phyloP scores from a whole-genome alignment of 2,797 vertebrate species.

The Phaenicophaeus curvirostris region DNA sequence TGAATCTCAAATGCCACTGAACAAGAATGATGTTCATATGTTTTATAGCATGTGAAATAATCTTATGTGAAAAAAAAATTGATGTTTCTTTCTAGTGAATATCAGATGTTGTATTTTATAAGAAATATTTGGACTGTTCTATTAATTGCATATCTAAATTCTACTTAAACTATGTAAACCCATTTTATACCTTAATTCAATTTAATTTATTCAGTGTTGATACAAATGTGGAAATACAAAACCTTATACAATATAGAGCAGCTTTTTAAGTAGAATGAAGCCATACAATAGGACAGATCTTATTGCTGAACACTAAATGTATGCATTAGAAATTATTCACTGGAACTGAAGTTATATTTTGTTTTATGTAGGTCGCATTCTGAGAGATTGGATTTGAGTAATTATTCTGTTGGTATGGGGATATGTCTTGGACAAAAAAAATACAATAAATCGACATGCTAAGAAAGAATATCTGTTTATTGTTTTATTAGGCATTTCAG shows the following conservation, averaged over 20 bases:
- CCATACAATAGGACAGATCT: neutral
- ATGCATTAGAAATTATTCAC: neutral
- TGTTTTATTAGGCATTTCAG: neutral
- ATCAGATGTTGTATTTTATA: neutral
- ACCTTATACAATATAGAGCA: neutral
- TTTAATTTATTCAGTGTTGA: neutral
- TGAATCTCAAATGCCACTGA: neutral
- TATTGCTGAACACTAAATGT: neutral
- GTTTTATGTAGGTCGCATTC: neutral
- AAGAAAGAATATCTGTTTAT: neutral
- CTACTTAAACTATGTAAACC: neutral
- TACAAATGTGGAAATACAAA: neutral
- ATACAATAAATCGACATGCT: neutral
- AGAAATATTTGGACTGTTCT: neutral
- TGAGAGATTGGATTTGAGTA: neutral
- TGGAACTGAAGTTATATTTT: neutral
- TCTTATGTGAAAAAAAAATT: neutral
- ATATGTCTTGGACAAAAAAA: neutral
- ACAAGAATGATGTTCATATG: neutral
- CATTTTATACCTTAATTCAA: neutral
- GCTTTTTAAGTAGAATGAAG: neutral
- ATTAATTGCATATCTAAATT: neutral
- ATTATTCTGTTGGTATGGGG: neutral
- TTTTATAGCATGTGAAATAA: neutral
- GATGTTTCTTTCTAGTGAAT: neutral